Evolutionary conservation across 2,888 invertebrate genomes (phyloP).

Genomic region (Operophtera brumata): DNA sequence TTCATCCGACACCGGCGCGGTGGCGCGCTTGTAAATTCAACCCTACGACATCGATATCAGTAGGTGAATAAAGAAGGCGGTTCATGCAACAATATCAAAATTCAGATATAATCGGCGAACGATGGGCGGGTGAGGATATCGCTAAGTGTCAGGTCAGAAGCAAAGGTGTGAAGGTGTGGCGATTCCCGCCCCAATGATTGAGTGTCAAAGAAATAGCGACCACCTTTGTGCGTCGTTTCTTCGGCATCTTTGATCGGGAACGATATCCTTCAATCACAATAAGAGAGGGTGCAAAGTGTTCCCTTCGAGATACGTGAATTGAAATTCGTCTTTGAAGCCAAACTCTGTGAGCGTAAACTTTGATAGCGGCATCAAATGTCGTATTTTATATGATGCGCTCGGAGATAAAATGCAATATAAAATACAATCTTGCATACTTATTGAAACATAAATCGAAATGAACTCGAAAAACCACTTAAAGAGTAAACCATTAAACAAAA

Average conservation of each 20-base stretch:
- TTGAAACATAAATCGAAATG: slow-evolving; percentile 69
- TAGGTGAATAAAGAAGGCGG: slow-evolving; percentile 50
- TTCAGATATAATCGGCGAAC: slow-evolving; percentile 32
- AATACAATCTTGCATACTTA: slow-evolving; percentile 62
- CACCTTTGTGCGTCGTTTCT: slow-evolving; percentile 25
- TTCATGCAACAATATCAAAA: slow-evolving; percentile 29
- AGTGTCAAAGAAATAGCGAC: slow-evolving; percentile 38
- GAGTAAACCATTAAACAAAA: slow-evolving; percentile 63
- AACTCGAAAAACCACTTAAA: slow-evolving; percentile 73
- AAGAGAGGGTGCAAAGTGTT: slow-evolving; percentile 20
- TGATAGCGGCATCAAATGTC: slow-evolving; percentile 41
- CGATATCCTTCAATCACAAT: slow-evolving; percentile 20
- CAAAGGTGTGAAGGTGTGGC: slow-evolving; percentile 44
- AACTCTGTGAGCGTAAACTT: slow-evolving; percentile 34
- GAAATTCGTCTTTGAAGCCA: slow-evolving; percentile 16
- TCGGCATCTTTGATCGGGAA: slow-evolving; percentile 36
- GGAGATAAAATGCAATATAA: slow-evolving; percentile 54
- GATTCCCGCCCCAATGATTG: slow-evolving; percentile 42
- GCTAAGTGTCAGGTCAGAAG: slow-evolving; percentile 38
- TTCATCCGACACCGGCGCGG: slow-evolving; percentile 55
- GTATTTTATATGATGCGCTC: slow-evolving; percentile 52
- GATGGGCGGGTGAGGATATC: slow-evolving; percentile 42
- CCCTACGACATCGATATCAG: slow-evolving; percentile 54
- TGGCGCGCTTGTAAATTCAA: slow-evolving; percentile 46
- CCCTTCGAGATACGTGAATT: slow-evolving; percentile 12